Base-by-base conservation (phyloP, 1,140 invertebrate species). In the Bradysia coprophila region DNA sequence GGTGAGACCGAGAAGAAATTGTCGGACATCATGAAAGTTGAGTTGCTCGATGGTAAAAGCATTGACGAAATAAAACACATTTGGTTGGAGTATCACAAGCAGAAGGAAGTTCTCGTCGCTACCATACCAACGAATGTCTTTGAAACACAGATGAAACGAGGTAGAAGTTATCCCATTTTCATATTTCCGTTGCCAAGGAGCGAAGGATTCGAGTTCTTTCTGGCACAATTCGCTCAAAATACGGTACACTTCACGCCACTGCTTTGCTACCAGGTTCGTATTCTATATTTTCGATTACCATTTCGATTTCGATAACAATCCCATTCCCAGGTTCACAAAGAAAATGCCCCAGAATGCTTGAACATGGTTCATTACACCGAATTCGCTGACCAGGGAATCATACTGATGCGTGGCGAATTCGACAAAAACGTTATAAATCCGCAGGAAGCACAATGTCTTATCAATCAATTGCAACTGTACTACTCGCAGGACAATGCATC, bases 301-400 rank as follows among this genome's bases (percentile, higher is more conserved):
- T n/a, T 36, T n/a, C 10, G 10, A 5, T 8, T 8, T 28, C 6
- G 24, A 28, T 28, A 28, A 28, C 13, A 28, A 28, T 28, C 6
- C 15, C 21, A 19, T 13, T 6, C 11, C 4, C 51, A 88, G 72
- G 73, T 82, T 1, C 80, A 90, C 51, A 81, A 88, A 59, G 90
- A 92, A 66, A 89, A 91, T 69, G 80, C 88, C 0, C 88, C 87
- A 1, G 85, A 90, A 57, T 91, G 87, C 61, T 62, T 94, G 16
- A 82, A 77, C 2, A 65, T 93, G 47, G 71, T 75, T 3, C 81
- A 91, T 59, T 93, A 84, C 49, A 75, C 75, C 11, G 90, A 94
- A 55, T 65, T 89, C 6, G 65, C 77, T 22, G 67, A 72, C 23
- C 90, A 91, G 18, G 78, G 73, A 6, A 70, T 92, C 40, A 73